phyloP scores from a whole-genome alignment of 2,888 invertebrate genomes.

The Nephrotoma guestfalica region DNA sequence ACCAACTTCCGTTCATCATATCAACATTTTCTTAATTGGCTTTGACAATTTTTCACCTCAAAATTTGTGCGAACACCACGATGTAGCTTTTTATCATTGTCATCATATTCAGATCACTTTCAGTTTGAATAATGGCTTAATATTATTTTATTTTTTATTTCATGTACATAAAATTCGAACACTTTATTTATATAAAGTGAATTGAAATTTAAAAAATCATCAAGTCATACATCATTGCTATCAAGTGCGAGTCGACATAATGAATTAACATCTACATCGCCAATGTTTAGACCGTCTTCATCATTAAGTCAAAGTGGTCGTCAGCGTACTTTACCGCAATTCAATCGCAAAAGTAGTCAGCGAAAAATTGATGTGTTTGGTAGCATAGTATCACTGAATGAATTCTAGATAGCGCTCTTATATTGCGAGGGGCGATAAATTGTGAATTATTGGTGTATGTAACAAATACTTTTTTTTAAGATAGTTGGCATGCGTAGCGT shows the following conservation, averaged over 20 bases:
- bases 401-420: not conserved
- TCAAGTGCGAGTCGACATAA: not conserved
- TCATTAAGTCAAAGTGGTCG: not conserved
- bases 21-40: not conserved
- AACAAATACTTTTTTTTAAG: not conserved
- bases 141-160: not conserved
- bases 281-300: not conserved
- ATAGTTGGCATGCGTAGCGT: not conserved
- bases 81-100: not conserved
- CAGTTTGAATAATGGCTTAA: not conserved
- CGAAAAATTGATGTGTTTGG: not conserved
- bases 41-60: too few relatives aligned
- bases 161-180: not conserved
- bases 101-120: not conserved
- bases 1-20: not conserved
- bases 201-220: not conserved
- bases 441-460: not conserved
- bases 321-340: not conserved
- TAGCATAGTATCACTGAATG: not conserved
- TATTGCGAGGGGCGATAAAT: not conserved
- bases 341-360: not conserved
- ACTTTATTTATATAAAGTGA: not conserved
- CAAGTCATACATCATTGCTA: not conserved
- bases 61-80: not conserved
- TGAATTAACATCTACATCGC: not conserved